These are phyloP conservation scores for Larimichthys polyactis DNA, from an alignment of 2,113 vertebrate species.

Conservation along the genomic window DNA sequence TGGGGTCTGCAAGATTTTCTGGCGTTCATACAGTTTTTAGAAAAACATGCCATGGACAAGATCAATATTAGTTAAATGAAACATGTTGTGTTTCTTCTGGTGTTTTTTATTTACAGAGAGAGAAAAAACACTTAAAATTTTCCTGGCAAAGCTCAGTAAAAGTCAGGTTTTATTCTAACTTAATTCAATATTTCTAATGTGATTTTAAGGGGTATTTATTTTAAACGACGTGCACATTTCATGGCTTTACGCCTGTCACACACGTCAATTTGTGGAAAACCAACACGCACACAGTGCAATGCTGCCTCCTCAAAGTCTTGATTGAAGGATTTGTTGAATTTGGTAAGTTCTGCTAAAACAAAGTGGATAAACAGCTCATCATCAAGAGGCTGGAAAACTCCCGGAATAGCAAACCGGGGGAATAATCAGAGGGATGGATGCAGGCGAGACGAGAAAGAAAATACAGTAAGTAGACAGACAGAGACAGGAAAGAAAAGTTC, in stretches of 20 bases:
- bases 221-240: neutral
- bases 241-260: neutral
- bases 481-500: constrained; percentile 34
- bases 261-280: neutral
- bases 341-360: neutral
- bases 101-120: neutral
- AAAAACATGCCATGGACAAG: neutral
- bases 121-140: neutral
- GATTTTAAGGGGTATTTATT: neutral
- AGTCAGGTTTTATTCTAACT: neutral
- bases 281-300: neutral
- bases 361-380: constrained; percentile 12
- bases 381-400: constrained; percentile 9
- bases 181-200: neutral
- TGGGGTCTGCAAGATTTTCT: neutral
- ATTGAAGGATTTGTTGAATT: constrained; percentile 13
- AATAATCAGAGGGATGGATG: constrained; percentile 31
- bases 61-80: neutral
- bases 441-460: constrained; percentile 3
- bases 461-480: constrained; percentile 21
- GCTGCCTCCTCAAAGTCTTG: neutral
- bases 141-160: neutral
- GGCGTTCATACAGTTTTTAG: neutral
- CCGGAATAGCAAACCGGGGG: neutral
- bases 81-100: neutral